These are phyloP conservation scores for Drosophila insularis DNA, from an alignment of 1,140 invertebrate genomes.

Conservation along the genomic window DNA sequence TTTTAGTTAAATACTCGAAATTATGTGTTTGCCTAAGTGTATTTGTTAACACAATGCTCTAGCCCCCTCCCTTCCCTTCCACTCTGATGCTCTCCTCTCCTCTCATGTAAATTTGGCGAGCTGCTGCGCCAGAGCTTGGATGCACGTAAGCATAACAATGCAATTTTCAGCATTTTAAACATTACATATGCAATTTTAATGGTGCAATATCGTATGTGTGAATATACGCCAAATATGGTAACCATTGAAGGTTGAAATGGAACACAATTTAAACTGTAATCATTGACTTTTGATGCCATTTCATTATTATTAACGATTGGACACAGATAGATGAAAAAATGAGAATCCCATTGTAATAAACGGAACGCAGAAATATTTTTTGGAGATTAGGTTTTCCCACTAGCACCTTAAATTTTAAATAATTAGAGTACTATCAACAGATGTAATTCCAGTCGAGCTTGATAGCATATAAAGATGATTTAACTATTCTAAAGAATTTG, in stretches of 20 bases:
- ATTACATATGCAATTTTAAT: slow-evolving; percentile 21
- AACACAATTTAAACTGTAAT: neutral
- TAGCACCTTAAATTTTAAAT: too few relatives aligned
- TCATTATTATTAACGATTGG: neutral
- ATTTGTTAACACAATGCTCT: slow-evolving; percentile 72
- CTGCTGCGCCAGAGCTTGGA: neutral
- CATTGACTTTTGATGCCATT: neutral
- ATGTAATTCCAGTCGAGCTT: too few relatives aligned
- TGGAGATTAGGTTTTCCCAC: too few relatives aligned
- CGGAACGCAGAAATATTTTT: too few relatives aligned
- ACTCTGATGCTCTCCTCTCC: too few relatives aligned
- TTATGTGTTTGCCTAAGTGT: slow-evolving; percentile 80
- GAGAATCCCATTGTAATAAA: too few relatives aligned
- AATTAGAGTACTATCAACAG: too few relatives aligned
- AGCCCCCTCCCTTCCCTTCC: too few relatives aligned
- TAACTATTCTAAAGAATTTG: too few relatives aligned
- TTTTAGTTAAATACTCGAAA: slow-evolving; percentile 81
- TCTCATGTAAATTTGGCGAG: neutral
- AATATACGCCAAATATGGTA: neutral
- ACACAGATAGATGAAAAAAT: too few relatives aligned
- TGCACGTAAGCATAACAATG: slow-evolving; percentile 41
- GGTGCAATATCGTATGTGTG: neutral
- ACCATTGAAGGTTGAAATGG: neutral
- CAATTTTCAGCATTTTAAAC: slow-evolving; percentile 59
- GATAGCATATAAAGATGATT: too few relatives aligned